Evolutionary conservation across 2,113 vertebrate species (phyloP).

Genomic region (Sturnus vulgaris): DNA sequence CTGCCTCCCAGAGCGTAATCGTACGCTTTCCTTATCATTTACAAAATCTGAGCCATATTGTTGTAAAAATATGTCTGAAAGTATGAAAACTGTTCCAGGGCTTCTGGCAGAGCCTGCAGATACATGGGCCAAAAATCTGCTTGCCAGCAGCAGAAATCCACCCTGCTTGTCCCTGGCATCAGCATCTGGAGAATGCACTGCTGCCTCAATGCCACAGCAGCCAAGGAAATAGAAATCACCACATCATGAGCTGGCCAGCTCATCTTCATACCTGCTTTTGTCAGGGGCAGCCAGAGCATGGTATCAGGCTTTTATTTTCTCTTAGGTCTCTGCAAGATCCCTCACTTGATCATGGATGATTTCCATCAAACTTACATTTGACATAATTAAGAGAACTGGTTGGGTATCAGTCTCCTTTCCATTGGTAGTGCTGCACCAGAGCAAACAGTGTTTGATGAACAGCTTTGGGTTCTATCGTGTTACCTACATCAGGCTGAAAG

Average conservation of each 20-base stretch:
- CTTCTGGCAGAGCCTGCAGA: background rate
- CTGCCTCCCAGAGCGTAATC: background rate
- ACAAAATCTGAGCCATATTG: background rate
- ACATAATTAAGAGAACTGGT: background rate
- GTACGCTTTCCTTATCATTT: rapidly evolving
- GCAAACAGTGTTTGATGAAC: background rate
- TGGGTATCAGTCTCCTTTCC: background rate
- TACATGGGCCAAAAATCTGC: background rate
- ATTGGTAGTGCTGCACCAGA: rapidly evolving
- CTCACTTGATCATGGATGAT: background rate
- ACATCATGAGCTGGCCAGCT: background rate
- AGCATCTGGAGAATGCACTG: rapidly evolving
- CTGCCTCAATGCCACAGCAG: background rate
- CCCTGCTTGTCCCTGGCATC: background rate
- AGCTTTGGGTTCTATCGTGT: background rate
- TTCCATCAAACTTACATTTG: background rate
- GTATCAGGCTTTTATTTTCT: background rate
- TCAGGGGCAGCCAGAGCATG: rapidly evolving
- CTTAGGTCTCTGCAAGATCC: background rate
- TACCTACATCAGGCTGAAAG: background rate
- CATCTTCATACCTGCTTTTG: background rate
- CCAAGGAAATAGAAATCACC: background rate
- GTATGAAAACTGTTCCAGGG: background rate
- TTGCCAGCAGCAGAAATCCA: background rate
- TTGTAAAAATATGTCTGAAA: background rate